Percentiles rank a stretch among this genome's conserved stretches.
phyloP scores from a whole-genome alignment of 2,888 invertebrate genomes.

The Leucophora obtusa region DNA sequence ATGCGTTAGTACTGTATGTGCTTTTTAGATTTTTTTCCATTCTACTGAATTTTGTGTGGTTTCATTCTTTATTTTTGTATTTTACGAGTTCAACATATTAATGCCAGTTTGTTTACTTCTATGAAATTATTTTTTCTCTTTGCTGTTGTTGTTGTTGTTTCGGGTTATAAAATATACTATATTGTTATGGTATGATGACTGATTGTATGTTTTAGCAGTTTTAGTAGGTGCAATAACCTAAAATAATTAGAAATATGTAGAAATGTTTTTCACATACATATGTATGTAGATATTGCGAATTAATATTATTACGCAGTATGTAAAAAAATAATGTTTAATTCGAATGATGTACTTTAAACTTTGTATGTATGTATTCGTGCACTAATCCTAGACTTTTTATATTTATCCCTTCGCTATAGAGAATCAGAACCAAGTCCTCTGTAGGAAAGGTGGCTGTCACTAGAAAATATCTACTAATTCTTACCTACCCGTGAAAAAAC shows the following conservation, averaged over 20 bases:
- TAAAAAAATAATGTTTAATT: background rate
- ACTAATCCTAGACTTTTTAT: too few species aligned
- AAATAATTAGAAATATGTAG: constrained; percentile 36
- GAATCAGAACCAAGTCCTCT: too few species aligned
- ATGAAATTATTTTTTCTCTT: constrained; percentile 14
- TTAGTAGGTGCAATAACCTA: constrained; percentile 60
- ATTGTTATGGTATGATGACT: constrained; percentile 26
- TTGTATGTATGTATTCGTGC: too few species aligned
- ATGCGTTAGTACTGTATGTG: background rate
- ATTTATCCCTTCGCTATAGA: too few species aligned
- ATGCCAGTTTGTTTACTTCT: constrained; percentile 46
- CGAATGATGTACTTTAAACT: background rate
- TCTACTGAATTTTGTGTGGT: constrained; percentile 21
- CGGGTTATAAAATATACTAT: constrained; percentile 11
- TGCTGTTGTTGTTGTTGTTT: constrained; percentile 22
- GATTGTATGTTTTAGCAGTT: constrained; percentile 23
- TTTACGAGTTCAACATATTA: background rate
- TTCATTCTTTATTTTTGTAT: constrained; percentile 24
- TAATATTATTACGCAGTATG: constrained; percentile 20
- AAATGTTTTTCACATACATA: background rate
- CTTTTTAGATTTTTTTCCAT: constrained; percentile 26
- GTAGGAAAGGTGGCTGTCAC: too few species aligned
- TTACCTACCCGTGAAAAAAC: too few species aligned
- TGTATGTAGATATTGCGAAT: background rate
- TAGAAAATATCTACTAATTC: too few species aligned